Evolutionary conservation across 1,140 invertebrate genomes (phyloP), one percentile per base, ranked within the genome.

Genomic region (Pinna nobilis): DNA sequence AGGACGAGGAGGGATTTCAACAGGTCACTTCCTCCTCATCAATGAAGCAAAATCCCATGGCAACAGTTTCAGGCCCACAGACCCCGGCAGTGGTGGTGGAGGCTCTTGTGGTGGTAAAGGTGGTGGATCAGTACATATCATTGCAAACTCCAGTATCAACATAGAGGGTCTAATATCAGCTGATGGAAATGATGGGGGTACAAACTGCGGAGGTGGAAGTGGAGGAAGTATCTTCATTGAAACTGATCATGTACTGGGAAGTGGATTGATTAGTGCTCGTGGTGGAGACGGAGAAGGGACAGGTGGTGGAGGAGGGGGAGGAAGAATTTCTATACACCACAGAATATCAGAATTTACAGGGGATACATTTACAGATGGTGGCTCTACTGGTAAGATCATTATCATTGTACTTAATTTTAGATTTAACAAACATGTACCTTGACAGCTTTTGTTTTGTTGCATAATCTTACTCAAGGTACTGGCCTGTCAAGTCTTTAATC

Each of bases 201-300:
- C 39, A 13, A 39, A 61, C 33, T 61, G 68, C 25, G 68, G 68
- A 50, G 68, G 68, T 35, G 68, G 68, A 32, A 70, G 68, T 44
- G 68, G 68, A 33, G 68, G 68, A 41, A 61, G 55, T 11, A 70
- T 70, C 15, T 49, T 50, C 35, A 61, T 70, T 7, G 47, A 47
- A 1, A 70, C 68, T 13, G 59, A 49, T n/a, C 57, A 50, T 25
- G 23, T 70, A 7, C 39, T 61, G 55, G 68, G 68, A 35, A 37
- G 41, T 37, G 68, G 68, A 25, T 39, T 60, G 13, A 44, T 70
- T 32, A 50, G 41, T 33, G 68, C 68, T n/a, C 55, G 59, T 51
- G 68, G 68, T 4, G 68, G 68, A 9, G 41, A 35, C 35, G 68
- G 68, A 6, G 15, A 11, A 2, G 68, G 57, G 3, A 61, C 28